Conservation (phyloP, 2,113 vertebrate species). For the Castor canadensis region DNA sequence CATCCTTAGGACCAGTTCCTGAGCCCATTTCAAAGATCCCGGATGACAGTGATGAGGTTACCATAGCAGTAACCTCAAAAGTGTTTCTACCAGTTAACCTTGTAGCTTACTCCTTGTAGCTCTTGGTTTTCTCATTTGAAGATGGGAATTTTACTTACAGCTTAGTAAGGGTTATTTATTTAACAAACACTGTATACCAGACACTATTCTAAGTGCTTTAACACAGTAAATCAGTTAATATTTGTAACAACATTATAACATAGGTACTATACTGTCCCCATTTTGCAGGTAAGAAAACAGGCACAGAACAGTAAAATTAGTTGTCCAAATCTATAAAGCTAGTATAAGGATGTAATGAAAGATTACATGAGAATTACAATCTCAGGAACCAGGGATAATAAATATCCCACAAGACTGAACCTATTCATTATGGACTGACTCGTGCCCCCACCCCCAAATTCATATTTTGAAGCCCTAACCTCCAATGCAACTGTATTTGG, state of each 20-base stretch:
- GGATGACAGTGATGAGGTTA: not conserved
- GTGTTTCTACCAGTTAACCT: not conserved
- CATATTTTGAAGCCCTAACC: not conserved
- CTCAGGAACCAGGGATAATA: not conserved
- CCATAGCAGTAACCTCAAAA: not conserved
- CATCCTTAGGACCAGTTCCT: not conserved
- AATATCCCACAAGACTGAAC: not conserved
- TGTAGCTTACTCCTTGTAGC: not conserved
- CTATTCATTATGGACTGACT: not conserved
- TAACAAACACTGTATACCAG: not conserved
- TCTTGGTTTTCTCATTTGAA: not conserved
- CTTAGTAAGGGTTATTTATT: not conserved
- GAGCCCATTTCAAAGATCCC: not conserved
- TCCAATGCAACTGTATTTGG: not conserved
- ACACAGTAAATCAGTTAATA: not conserved
- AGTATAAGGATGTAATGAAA: not conserved
- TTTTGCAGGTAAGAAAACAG: slow-evolving; percentile 30
- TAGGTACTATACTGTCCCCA: not conserved
- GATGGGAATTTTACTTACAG: not conserved
- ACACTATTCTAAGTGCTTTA: not conserved
- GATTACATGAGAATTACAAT: not conserved
- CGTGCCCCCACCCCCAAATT: not conserved
- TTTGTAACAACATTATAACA: not conserved
- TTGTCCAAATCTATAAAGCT: not conserved
- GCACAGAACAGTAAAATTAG: not conserved